A percentile compares a stretch with the other conserved stretches of the same genome.
phyloP scores from a whole-genome alignment of 2,888 invertebrate genomes.

The Drosophila affinis region DNA sequence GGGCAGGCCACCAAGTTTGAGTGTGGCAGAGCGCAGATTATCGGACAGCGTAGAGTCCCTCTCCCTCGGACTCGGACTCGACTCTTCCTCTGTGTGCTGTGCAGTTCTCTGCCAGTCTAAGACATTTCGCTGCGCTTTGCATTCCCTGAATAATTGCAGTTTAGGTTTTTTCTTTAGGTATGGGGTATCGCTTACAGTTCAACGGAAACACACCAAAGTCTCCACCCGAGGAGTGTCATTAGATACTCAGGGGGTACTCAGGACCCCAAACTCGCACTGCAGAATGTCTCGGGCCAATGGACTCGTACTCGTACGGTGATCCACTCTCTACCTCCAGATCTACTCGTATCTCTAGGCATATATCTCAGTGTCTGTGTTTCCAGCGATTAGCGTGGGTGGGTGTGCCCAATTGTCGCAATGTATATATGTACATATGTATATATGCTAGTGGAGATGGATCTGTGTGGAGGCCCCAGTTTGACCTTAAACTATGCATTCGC shows the following conservation, averaged over 20 bases:
- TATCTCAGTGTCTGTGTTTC: constrained; percentile 1
- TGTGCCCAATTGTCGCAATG: constrained; percentile 65
- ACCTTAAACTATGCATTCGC: constrained; percentile 79
- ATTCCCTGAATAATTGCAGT: constrained; percentile 43
- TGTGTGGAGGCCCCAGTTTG: constrained; percentile 66
- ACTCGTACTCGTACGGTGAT: constrained; percentile 50
- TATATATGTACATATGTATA: constrained; percentile 32
- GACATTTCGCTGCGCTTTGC: constrained; percentile 58
- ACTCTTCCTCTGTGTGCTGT: constrained; percentile 2
- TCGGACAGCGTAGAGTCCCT: constrained; percentile 23
- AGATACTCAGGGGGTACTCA: constrained; percentile 53
- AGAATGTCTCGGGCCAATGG: constrained; percentile 61
- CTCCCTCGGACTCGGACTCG: constrained; percentile 2
- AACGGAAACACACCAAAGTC: constrained; percentile 51
- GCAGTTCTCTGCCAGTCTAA: not conserved
- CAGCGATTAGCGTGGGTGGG: constrained; percentile 62
- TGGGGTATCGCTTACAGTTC: constrained; percentile 58
- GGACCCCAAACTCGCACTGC: constrained; percentile 54
- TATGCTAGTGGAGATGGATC: constrained; percentile 4
- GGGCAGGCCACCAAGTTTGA: constrained; percentile 55
- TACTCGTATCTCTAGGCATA: not conserved
- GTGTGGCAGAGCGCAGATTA: constrained; percentile 61
- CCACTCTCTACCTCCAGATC: not conserved
- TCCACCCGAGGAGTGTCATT: constrained; percentile 53
- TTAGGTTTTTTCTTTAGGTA: constrained; percentile 3